Evolutionary conservation across 2,113 vertebrate genomes (phyloP).

Genomic region (Isichthys henryi): DNA sequence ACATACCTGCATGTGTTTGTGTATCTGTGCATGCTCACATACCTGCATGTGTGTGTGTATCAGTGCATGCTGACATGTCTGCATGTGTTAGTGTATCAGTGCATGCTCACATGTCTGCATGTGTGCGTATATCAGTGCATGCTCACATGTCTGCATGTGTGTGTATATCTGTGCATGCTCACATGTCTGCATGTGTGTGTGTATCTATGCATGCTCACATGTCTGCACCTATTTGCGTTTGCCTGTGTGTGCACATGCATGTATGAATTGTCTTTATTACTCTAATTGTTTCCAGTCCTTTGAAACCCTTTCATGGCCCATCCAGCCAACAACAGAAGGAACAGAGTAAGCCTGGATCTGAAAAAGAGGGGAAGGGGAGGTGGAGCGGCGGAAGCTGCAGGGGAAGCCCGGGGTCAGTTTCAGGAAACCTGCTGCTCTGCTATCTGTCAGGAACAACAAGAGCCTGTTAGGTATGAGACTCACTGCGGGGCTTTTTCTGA

Average conservation of each 20-base stretch:
- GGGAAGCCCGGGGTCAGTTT: constrained; percentile 7
- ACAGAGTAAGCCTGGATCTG: neutral
- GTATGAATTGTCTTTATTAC: neutral
- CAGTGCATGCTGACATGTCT: constrained; percentile 30
- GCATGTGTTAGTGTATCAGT: too few relatives aligned
- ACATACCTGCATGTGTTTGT: neutral
- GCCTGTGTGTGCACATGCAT: neutral
- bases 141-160: constrained; percentile 20
- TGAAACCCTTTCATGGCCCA: neutral
- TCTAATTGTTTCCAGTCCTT: neutral
- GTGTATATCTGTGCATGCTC: neutral
- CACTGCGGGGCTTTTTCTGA: neutral
- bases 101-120: too few relatives aligned
- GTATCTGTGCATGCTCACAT: too few relatives aligned
- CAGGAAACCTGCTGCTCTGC: constrained; percentile 12
- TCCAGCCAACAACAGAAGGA: neutral
- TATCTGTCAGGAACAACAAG: neutral
- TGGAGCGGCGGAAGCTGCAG: constrained; percentile 7
- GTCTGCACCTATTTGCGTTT: neutral
- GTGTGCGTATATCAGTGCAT: constrained; percentile 15
- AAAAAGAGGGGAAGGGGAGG: constrained; percentile 17
- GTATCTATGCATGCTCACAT: constrained; percentile 31
- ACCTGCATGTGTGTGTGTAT: neutral
- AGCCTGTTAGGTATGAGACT: neutral
- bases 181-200: neutral